phyloP scores from a whole-genome alignment of 2,888 invertebrate genomes.

The Dynastes maya region DNA sequence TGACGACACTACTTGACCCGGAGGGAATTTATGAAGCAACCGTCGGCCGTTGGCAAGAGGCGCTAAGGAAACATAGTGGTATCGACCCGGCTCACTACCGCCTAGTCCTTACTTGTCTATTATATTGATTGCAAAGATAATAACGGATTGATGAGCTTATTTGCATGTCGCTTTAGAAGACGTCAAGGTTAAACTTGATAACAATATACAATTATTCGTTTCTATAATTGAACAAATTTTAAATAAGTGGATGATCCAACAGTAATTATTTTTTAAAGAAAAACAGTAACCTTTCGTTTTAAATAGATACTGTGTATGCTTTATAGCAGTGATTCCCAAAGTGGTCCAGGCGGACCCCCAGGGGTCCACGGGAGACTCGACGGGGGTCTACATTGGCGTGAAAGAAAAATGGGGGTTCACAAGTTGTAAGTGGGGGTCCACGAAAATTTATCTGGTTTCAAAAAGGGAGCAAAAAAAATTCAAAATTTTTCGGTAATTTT shows the following conservation, averaged over 20 bases:
- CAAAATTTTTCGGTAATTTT: no score
- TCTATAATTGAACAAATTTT: no score
- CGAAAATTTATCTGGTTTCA: no score
- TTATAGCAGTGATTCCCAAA: no score
- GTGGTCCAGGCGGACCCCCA: no score
- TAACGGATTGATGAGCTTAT: constrained; percentile 35
- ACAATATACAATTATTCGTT: background rate
- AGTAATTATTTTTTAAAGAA: background rate
- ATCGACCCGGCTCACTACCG: constrained; percentile 21
- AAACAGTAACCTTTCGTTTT: background rate
- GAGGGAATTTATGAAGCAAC: constrained; percentile 45
- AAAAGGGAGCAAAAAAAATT: no score
- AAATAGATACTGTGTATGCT: no score
- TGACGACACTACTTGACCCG: constrained; percentile 58
- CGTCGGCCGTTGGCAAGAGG: constrained; percentile 32
- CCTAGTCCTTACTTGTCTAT: constrained; percentile 16
- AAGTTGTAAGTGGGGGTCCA: no score
- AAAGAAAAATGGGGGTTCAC: no score
- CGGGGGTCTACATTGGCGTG: no score
- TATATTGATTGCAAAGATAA: constrained; percentile 33
- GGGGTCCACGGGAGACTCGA: no score
- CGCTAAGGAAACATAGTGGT: constrained; percentile 41
- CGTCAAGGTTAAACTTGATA: background rate
- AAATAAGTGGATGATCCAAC: background rate
- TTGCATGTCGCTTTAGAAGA: constrained; percentile 5